Percentiles rank a stretch among this genome's conserved stretches.
Evolutionary conservation across 2,888 invertebrate genomes (phyloP).

Genomic region (Apotomis capreana): DNA sequence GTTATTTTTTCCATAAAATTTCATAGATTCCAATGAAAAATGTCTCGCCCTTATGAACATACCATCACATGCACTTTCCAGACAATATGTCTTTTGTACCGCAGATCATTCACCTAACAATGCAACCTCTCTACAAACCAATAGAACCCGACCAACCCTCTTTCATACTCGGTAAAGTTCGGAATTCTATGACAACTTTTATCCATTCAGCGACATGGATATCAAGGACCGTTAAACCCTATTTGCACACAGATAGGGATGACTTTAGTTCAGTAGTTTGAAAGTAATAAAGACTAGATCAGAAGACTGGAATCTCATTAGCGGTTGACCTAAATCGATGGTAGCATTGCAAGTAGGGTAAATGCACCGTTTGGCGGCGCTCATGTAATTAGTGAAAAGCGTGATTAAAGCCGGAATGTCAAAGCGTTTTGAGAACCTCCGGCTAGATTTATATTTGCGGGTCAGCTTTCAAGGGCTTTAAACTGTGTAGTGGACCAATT

Average conservation of each 20-base stretch:
- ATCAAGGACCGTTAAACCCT: slow-evolving; percentile 8
- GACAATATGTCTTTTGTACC: slow-evolving; percentile 40
- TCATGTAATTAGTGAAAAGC: slow-evolving; percentile 32
- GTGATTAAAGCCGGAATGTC: slow-evolving; percentile 14
- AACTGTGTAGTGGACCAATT: background rate
- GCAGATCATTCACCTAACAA: slow-evolving; percentile 33
- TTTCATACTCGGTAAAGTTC: slow-evolving; percentile 14
- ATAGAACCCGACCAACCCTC: slow-evolving; percentile 12
- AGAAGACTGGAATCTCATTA: slow-evolving; percentile 41
- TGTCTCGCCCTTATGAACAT: slow-evolving; percentile 15
- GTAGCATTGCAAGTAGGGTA: slow-evolving; percentile 32
- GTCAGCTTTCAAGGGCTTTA: no score
- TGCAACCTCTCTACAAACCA: slow-evolving; percentile 20
- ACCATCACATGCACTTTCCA: slow-evolving; percentile 36
- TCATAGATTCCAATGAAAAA: background rate
- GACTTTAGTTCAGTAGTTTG: slow-evolving; percentile 18
- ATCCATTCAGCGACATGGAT: slow-evolving; percentile 17
- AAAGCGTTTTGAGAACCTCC: background rate
- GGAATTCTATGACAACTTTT: slow-evolving; percentile 20
- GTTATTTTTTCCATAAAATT: no score
- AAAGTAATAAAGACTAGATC: slow-evolving; percentile 41
- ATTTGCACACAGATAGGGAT: background rate
- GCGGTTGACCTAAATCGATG: slow-evolving; percentile 42
- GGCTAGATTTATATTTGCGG: slow-evolving; percentile 6
- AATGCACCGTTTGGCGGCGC: slow-evolving; percentile 24